Base-by-base conservation (phyloP, 2,888 invertebrate genomes). In the Pachymerium ferrugineum region DNA sequence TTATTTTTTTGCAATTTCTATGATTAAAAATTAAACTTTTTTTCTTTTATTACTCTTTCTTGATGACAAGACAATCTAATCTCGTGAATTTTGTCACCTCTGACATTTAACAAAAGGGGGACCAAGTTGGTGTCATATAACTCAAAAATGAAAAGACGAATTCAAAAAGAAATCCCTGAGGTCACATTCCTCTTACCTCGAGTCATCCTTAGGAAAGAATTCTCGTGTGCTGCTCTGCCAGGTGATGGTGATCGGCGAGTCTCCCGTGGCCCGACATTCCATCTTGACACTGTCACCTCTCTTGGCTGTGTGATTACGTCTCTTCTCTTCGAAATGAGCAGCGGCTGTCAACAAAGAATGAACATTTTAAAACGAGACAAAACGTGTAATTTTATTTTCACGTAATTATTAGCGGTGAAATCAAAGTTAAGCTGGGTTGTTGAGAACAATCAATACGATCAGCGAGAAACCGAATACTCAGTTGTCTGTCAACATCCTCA, bases 231-330 rank as follows among this genome's bases (percentile, higher is more conserved):
- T 72, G 72, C 72, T 72, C n/a, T 54, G 72, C 75, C 75, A 75
- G 8, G 62, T 69, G n/a, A 70, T 74, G 25, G 47, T 75, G 25
- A 75, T 75, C 33, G 75, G 75, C 19, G 72, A 68, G 70, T 75
- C 75, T 19, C 75, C 75, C 25, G 71, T 74, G 22, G 74, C 75
- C 1, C 47, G 31, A 33, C 74, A 74, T 67, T 73, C 30, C 69
- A 75, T 35, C 19, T 54, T 29, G n/a, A 74, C 72, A 8, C 54
- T 74, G 69, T 75, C 75, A 1, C 75, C 75, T 70, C 70, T 68
- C 19, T 72, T 74, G 1, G 72, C 70, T 3, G 75, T 75, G 30
- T 74, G 33, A 42, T 75, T 75, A 30, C 47, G 72, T n/a, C 29
- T 22, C 33, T 75, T 75, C 28, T 74, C 67, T 16, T 74, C 74